Evolutionary conservation across 2,888 invertebrate genomes (phyloP), one percentile per base, ranked within the genome.

Genomic region (Idaea aversata): DNA sequence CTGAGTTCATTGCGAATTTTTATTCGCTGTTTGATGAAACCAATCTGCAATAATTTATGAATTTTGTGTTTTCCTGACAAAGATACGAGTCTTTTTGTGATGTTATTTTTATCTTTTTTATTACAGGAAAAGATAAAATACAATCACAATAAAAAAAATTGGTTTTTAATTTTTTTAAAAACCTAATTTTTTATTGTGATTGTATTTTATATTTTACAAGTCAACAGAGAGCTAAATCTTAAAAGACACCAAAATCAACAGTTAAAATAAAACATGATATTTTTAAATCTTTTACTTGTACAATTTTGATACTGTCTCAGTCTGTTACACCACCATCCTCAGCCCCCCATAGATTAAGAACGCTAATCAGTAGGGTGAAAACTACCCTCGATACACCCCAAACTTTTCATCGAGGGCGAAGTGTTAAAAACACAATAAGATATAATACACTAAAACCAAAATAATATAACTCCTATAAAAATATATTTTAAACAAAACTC

Each of bases 341-440:
- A 76, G 77, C 85, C 90, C 91, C 91, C 83, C 81, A 84, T 86
- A 90, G 87, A 91, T 91, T 91, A 89, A 89, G 88, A 83, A 84
- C 88, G 86, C 90, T 91, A 92, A 92, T 92, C 92, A 92, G 87
- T 75, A 89, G 91, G 92, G 92, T 91, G 90, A 88, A 82, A 91
- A 90, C 85, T 87, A 84, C 88, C 89, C 90, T 83, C 77, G 75
- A 71, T 73, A 66, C 78, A 81, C 86, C 83, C 87, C 74, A 77
- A 78, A 81, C 82, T 77, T 72, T 77, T 77, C 77, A 77, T 75
- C 81, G 81, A 82, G 88, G 88, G 88, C 79, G 85, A 89, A 88
- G 91, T 91, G 90, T 90, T 90, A 91, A 91, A 91, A 92, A 92
- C 84, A 91, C 90, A 91, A 92, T 91, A 90, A 90, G 85, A 87